Evolutionary conservation across 2,113 vertebrate genomes (phyloP).

Genomic region (Prionailurus bengalensis): DNA sequence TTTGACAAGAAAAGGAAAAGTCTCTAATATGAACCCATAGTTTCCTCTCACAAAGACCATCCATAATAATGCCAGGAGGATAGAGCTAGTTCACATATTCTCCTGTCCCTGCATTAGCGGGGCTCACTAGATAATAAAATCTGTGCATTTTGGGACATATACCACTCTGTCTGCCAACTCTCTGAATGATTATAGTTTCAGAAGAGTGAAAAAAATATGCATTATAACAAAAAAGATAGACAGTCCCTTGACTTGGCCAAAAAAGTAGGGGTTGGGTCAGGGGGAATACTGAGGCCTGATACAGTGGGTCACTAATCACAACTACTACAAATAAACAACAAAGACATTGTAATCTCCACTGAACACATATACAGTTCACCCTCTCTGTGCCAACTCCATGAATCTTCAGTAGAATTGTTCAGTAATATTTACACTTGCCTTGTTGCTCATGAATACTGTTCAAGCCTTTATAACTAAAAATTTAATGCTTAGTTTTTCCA

Average conservation of each 20-base stretch:
- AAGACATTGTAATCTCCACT: not conserved
- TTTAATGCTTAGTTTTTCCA: not conserved
- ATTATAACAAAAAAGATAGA: constrained; percentile 7
- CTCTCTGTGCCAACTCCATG: not conserved
- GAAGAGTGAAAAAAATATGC: constrained; percentile 1
- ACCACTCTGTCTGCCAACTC: not conserved
- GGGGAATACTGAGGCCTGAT: not conserved
- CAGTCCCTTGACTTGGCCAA: not conserved
- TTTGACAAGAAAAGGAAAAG: not conserved
- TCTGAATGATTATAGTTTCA: constrained; percentile 46
- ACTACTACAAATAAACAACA: constrained; percentile 39
- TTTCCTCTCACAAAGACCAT: not conserved
- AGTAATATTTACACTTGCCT: not conserved
- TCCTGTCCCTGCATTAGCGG: not conserved
- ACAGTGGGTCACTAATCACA: constrained; percentile 27
- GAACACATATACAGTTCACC: not conserved
- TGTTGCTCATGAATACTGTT: not conserved
- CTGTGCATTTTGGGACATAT: not conserved
- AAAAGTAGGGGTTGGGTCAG: not conserved
- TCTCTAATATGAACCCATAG: not conserved
- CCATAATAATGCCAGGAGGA: not conserved
- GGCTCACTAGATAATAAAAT: not conserved
- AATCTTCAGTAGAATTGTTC: not conserved
- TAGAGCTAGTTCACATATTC: not conserved
- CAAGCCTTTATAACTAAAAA: constrained; percentile 38